Conservation (phyloP, 2,113 vertebrate species). For the Alexandromys fortis region DNA sequence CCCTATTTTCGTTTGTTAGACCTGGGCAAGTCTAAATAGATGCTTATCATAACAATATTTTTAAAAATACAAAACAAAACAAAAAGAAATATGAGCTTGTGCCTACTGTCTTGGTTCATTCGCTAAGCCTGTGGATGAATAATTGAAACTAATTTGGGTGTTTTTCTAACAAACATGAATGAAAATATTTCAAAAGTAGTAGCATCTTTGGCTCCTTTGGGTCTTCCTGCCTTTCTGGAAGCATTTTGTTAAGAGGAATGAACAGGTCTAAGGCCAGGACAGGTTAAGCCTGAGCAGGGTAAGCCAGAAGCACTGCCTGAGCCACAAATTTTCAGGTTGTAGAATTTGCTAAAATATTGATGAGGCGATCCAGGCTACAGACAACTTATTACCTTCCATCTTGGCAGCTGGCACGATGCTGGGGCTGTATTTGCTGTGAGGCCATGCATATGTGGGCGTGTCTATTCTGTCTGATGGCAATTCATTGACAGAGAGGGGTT, state of each 20-base stretch:
- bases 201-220: neutral
- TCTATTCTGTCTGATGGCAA: neutral
- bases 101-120: neutral
- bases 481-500: neutral
- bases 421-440: neutral
- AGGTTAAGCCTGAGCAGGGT: neutral
- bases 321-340: neutral
- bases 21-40: neutral
- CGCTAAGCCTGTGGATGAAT: neutral
- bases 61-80: neutral
- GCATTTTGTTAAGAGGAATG: neutral
- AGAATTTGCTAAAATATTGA: conserved; percentile 13
- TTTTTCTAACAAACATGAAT: neutral
- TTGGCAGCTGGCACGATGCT: neutral
- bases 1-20: conserved; percentile 20
- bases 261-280: neutral
- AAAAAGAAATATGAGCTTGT: neutral
- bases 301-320: neutral
- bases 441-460: rapidly evolving
- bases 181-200: conserved; percentile 11
- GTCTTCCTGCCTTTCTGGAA: neutral
- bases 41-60: neutral
- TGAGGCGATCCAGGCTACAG: neutral
- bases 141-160: neutral
- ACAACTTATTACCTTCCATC: neutral